Conservation (phyloP, 2,797 vertebrate species). For the Hoplostethus atlanticus region DNA sequence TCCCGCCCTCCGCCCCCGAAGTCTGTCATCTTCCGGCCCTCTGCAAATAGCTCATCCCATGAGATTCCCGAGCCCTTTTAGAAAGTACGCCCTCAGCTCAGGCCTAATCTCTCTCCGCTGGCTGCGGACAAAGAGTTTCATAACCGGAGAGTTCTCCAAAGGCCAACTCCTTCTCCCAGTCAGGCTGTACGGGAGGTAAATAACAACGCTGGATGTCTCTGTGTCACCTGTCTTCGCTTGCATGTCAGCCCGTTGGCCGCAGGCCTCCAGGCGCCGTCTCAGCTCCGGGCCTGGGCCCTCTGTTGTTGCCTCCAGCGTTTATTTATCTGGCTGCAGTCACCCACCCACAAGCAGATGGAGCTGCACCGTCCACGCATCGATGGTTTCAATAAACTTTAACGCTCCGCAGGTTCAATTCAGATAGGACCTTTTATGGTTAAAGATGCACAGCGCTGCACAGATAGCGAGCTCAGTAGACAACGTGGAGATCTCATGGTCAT, state of each 20-base stretch:
- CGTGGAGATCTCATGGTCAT: slow-evolving; percentile 16
- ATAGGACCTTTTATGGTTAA: no score
- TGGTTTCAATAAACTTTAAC: slow-evolving; percentile 43
- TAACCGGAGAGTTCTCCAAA: slow-evolving; percentile 4
- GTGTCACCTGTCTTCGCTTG: slow-evolving; percentile 35
- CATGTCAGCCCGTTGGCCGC: slow-evolving; percentile 10
- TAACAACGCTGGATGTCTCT: slow-evolving; percentile 11
- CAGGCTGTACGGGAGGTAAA: neutral
- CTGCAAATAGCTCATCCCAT: neutral
- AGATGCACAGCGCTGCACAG: no score
- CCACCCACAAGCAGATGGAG: slow-evolving; percentile 26
- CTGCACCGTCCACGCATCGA: slow-evolving; percentile 8
- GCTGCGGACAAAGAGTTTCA: neutral
- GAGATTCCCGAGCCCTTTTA: slow-evolving; percentile 1
- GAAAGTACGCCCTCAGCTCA: neutral
- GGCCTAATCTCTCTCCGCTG: neutral
- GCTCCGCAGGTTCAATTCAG: slow-evolving; percentile 39
- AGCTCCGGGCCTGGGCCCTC: neutral
- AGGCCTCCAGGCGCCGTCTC: neutral
- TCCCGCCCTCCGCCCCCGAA: neutral
- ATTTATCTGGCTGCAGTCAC: slow-evolving; percentile 48
- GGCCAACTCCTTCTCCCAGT: neutral
- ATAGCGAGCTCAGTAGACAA: slow-evolving; percentile 11
- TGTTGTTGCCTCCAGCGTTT: slow-evolving; percentile 31
- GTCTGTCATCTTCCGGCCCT: neutral